Conservation (phyloP, 2,797 vertebrate genomes). For the Aphelocoma californica region DNA sequence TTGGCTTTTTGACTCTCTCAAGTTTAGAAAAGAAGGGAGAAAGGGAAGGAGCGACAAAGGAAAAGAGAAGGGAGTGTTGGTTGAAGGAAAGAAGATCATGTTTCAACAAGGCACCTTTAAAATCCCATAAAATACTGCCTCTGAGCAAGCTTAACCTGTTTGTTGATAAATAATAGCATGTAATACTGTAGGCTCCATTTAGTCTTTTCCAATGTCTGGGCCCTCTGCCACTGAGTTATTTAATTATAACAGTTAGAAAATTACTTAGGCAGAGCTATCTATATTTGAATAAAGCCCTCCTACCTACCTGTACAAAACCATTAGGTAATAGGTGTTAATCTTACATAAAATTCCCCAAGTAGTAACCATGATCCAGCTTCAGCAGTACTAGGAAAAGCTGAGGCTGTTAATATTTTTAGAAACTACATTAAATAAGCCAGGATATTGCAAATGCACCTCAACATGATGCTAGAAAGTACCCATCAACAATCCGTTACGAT, state of each 20-base stretch:
- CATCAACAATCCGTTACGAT: not conserved
- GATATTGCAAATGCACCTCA: not conserved
- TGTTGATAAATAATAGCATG: constrained; percentile 60
- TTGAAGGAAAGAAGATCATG: constrained; percentile 57
- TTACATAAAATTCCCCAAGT: constrained; percentile 22
- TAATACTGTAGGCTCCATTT: constrained; percentile 48
- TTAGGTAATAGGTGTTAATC: constrained; percentile 49
- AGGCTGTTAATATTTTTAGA: not conserved
- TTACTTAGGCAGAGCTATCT: constrained; percentile 59
- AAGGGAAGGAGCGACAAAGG: not conserved
- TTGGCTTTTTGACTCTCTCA: not conserved
- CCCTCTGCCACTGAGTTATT: constrained; percentile 56
- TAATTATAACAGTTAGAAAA: constrained; percentile 64
- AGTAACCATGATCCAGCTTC: not conserved
- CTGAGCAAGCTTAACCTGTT: constrained; percentile 71
- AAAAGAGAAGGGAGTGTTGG: not conserved
- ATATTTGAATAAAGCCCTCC: constrained; percentile 63
- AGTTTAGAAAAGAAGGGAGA: not conserved
- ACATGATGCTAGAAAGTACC: not conserved
- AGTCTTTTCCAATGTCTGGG: constrained; percentile 51
- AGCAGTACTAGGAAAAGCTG: not conserved
- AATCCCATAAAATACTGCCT: constrained; percentile 61
- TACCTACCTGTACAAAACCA: constrained; percentile 48
- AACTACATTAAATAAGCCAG: not conserved
- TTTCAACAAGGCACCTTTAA: constrained; percentile 71